phyloP scores from a whole-genome alignment of 1,140 invertebrate species.

The Chymomyza costata region DNA sequence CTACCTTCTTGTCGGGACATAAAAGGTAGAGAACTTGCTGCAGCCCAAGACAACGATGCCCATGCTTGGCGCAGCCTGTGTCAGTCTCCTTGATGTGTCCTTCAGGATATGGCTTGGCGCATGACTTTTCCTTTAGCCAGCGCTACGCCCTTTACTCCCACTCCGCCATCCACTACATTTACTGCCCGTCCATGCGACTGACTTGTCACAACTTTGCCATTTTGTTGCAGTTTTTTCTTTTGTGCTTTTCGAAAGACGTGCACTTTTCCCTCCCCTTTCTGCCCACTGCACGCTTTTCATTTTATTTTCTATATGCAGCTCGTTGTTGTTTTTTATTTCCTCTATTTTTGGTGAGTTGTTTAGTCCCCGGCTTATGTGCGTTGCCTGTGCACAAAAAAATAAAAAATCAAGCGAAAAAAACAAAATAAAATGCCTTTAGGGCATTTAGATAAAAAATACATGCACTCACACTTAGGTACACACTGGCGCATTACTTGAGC shows the following conservation, averaged over 20 bases:
- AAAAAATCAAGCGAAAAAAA: no score
- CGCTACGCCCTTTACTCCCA: background rate
- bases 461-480: slow-evolving; percentile 27
- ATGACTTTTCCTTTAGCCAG: slow-evolving; percentile 60
- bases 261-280: background rate
- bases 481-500: slow-evolving; percentile 36
- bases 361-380: background rate
- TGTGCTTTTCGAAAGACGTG: no score
- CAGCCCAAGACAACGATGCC: no score
- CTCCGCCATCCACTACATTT: slow-evolving; percentile 22
- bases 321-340: slow-evolving; percentile 19
- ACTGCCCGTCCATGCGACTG: slow-evolving; percentile 33
- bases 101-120: slow-evolving; percentile 68
- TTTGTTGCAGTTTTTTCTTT: slow-evolving; percentile 20
- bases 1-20: no score
- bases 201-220: slow-evolving; percentile 40
- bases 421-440: slow-evolving; percentile 67
- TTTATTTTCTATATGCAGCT: no score
- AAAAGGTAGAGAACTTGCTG: no score
- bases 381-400: no score
- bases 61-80: no score
- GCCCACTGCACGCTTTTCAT: background rate
- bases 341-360: background rate
- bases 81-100: slow-evolving; percentile 66
- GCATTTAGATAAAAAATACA: slow-evolving; percentile 67